Evolutionary conservation across 1,140 invertebrate species (phyloP), one percentile per base, ranked within the genome.

Genomic region (Pseudomyrmex concolor): DNA sequence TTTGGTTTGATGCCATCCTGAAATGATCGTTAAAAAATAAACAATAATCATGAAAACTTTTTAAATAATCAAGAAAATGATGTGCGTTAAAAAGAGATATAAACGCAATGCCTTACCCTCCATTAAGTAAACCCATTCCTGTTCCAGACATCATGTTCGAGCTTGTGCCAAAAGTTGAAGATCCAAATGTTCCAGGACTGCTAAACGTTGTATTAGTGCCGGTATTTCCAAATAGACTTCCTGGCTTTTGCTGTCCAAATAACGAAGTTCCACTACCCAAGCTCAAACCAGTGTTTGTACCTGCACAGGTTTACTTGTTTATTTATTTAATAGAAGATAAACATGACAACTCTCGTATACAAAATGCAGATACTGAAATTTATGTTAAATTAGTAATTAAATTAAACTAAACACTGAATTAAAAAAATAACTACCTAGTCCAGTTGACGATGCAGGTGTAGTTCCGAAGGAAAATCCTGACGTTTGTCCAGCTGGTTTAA

Each of bases 171-270:
- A 95, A 92, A 0, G 91, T 91, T 0, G 89, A 86, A 19, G 90
- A 76, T 68, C 93, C 94, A 76, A 95, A 94, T 9, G 93, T 90
- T 0, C 93, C 88, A 19, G 89, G 66, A 19, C 59, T 91, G 62
- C 93, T 94, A 50, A 94, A 94, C 0, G 85, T 84, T 15, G 90
- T 84, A 17, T 84, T 84, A 34, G 87, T 92, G 15, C 91, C 89
- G 3, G 92, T 91, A 60, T 89, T 94, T 25, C 95, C 95, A 92
- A 97, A 97, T 2, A 97, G 87, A 55, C 95, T 95, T 2, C 95
- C 93, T 2, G 96, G 93, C 88, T 95, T 95, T 80, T 93, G 93
- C 71, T 93, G 93, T 1, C 93, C 93, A 88, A 95, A 95, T 3
- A 96, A 86, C 4, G 90, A 91, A 34, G 90, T 93, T 22, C 94